Base-by-base conservation (phyloP, 2,113 vertebrate genomes). In the Ciconia boyciana region DNA sequence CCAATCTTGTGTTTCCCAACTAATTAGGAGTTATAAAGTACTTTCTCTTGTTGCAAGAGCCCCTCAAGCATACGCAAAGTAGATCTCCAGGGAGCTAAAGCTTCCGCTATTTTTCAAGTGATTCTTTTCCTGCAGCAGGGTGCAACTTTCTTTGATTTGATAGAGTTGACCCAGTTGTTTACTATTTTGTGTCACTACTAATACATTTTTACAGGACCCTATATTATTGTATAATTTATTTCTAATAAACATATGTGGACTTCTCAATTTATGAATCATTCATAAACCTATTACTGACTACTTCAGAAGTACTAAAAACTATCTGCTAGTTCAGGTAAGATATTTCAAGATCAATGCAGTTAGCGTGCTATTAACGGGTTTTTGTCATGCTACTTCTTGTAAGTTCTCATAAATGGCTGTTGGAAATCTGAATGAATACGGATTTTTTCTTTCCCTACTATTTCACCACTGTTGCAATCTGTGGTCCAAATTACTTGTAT, bases 341-440 rank as follows among this genome's bases (percentile, higher is more conserved):
- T 51, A 16, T 66, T 89, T 80, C 11, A 77, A 74, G 36, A 86
- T 43, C 28, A 65, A 4, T 62, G 51, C 17, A 64, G 36, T 13
- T 13, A 65, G 11, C 21, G 12, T 22, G 19, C 6, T 76, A 7
- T 48, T 29, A 15, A 11, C 0, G 2, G 0, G 21, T n/a, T 49
- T 77, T 90, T 62, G 3, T 20, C 48, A 34, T 41, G 8, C 1
- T 49, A 8, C 26, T 84, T 81, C 10, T 36, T 62, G 1, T 25
- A 77, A 64, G 10, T 80, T 83, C 7, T 92, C 17, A 41, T 41
- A 83, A 46, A 54, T 31, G 16, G 1, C 10, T 39, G 7, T 15
- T 65, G 46, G 17, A 85, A 80, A 58, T 66, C 11, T 48, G 26
- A 62, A 54, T 28, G 9, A 34, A 36, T 52, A 34, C 1, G 2